These are phyloP conservation scores for Pheosia tremula DNA, from an alignment of 2,888 invertebrate genomes.

Conservation along the genomic window DNA sequence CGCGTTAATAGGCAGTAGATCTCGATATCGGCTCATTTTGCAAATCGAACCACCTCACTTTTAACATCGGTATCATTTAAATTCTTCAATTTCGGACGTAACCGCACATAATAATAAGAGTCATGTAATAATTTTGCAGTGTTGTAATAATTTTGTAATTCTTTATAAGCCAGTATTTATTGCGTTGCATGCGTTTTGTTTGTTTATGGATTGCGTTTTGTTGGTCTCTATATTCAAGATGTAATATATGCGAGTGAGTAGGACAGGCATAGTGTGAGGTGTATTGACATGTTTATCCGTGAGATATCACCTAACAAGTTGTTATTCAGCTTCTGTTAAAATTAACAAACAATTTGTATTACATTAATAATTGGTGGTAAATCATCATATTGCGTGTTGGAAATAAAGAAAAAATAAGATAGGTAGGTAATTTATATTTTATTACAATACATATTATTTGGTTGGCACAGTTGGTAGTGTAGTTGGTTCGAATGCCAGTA, in stretches of 20 bases:
- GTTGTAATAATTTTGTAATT: conserved; percentile 25
- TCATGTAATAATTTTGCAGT: background rate
- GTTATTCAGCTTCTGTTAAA: conserved; percentile 11
- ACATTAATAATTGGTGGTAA: background rate
- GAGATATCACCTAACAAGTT: conserved; percentile 10
- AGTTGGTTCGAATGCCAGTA: too few relatives aligned
- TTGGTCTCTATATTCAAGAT: conserved; percentile 21
- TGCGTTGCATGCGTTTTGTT: conserved; percentile 57
- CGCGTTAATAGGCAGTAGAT: conserved; percentile 71
- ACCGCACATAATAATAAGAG: conserved; percentile 14
- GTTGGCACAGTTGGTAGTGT: too few relatives aligned
- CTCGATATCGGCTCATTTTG: conserved; percentile 70
- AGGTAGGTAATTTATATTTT: too few relatives aligned
- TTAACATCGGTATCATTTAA: conserved; percentile 11
- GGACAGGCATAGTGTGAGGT: conserved; percentile 16
- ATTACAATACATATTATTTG: too few relatives aligned
- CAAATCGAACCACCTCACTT: conserved; percentile 50
- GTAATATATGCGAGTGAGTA: conserved; percentile 12
- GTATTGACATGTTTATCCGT: conserved; percentile 21
- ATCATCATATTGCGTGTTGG: too few relatives aligned
- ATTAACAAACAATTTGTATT: background rate
- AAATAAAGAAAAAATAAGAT: too few relatives aligned
- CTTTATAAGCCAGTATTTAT: conserved; percentile 61
- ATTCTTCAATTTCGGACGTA: conserved; percentile 30
- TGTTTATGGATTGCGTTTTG: conserved; percentile 46